Evolutionary conservation across 2,113 vertebrate species (phyloP), one percentile per base, ranked within the genome.

Genomic region (Rhabdornis inornatus): DNA sequence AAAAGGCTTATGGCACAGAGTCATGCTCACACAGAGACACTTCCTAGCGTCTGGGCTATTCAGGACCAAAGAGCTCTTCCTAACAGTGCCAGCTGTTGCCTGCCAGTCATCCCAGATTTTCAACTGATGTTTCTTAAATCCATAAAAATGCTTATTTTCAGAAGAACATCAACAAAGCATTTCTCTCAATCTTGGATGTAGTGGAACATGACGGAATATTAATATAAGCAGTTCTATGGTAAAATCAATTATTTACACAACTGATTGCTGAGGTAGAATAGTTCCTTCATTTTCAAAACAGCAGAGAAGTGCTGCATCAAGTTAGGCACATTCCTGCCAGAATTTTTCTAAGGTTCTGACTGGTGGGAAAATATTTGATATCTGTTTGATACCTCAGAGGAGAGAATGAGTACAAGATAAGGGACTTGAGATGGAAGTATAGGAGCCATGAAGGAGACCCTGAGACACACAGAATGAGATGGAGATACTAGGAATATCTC

Each of bases 181-280:
- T 94, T 79, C 42, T 61, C n/a, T 92, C 53, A 44, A 45, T 81
- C 64, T 59, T 63, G 5, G 74, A 61, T 33, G 13, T 56, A 89
- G 92, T 33, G 30, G 31, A 87, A 87, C 45, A 37, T 16, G 9
- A 74, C 17, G 75, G 7, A 15, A 44, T 85, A 80, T 76, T 85
- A 90, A 89, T 78, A 61, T 22, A 85, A 53, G 19, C 28, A 85
- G 40, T 87, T 89, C 60, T 79, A 22, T 44, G 40, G 21, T 65
- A 61, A 90, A 95, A 90, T 68, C 31, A 78, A 89, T 92, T 94
- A 89, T 74, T 94, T 91, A 68, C 53, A 87, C 13, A 92, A 87
- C 64, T 87, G 92, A 74, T 87, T 86, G 68, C 37, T n/a, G n/a
- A 47, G 35, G 35, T 68, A 94, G 42, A 37, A 70, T 11, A 78